phyloP scores from a whole-genome alignment of 2,113 vertebrate genomes.

The Drymodes brunneopygia region DNA sequence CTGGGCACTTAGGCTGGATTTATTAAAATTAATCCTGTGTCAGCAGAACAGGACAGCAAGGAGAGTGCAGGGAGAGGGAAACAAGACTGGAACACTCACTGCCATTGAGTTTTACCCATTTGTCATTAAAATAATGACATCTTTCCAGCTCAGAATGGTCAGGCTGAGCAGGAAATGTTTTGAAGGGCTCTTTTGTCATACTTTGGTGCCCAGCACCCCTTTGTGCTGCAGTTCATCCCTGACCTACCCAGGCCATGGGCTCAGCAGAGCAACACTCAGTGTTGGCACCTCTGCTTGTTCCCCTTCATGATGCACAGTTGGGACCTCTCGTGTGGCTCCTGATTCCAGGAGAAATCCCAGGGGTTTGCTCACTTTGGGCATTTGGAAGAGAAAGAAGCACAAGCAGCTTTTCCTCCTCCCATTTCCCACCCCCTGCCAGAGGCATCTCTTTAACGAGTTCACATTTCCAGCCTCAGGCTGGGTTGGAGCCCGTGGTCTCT shows the following conservation, averaged over 20 bases:
- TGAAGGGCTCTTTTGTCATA: not conserved
- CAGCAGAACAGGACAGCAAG: not conserved
- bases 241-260: not conserved
- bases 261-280: not conserved
- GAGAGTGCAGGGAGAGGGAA: not conserved
- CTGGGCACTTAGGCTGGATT: not conserved
- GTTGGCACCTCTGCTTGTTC: not conserved
- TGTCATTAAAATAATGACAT: not conserved
- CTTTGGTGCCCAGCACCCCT: not conserved
- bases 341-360: not conserved
- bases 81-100: not conserved
- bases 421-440: not conserved
- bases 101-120: not conserved
- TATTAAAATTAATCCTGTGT: not conserved
- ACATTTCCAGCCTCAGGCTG: not conserved
- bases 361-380: not conserved
- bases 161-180: not conserved
- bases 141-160: not conserved
- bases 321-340: not conserved
- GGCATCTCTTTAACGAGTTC: not conserved
- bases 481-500: not conserved
- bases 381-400: not conserved
- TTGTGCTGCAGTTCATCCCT: not conserved
- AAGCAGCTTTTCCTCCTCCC: not conserved
- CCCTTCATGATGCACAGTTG: accelerated